Conservation (phyloP, 2,113 vertebrate genomes). For the Salvelinus sp. region DNA sequence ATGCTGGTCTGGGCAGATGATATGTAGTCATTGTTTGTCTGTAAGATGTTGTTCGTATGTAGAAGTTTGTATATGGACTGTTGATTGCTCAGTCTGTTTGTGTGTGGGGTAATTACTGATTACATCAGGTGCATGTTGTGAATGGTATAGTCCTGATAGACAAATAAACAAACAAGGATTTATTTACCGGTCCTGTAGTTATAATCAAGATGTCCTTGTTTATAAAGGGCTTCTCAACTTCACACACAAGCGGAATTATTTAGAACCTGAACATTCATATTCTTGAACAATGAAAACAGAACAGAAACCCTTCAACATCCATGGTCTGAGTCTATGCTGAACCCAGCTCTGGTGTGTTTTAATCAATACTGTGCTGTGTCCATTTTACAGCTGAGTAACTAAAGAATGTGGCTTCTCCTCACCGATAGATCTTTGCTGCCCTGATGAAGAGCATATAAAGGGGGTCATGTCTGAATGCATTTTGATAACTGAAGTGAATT, state of each 20-base stretch:
- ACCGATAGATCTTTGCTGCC: background rate
- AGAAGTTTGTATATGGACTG: background rate
- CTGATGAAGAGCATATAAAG: slow-evolving; percentile 3
- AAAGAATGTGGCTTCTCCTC: slow-evolving; percentile 2
- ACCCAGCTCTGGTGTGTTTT: background rate
- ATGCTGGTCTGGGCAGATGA: too few relatives aligned
- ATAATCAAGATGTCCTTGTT: too few relatives aligned
- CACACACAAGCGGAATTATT: too few relatives aligned
- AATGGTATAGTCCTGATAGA: too few relatives aligned
- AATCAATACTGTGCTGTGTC: background rate
- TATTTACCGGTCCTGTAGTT: too few relatives aligned
- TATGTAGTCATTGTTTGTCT: background rate
- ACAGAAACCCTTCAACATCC: background rate
- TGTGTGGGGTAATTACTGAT: background rate
- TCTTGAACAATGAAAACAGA: background rate
- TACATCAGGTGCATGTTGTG: too few relatives aligned
- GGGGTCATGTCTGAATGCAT: slow-evolving; percentile 28
- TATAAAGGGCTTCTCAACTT: too few relatives aligned
- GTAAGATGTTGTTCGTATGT: background rate
- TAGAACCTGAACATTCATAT: background rate
- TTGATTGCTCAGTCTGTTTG: background rate
- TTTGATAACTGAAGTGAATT: slow-evolving; percentile 23
- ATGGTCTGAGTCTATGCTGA: background rate
- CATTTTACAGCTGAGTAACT: slow-evolving; percentile 3
- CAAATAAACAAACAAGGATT: too few relatives aligned